phyloP scores from a whole-genome alignment of 2,888 invertebrate species.

The Drosophila antonietae region DNA sequence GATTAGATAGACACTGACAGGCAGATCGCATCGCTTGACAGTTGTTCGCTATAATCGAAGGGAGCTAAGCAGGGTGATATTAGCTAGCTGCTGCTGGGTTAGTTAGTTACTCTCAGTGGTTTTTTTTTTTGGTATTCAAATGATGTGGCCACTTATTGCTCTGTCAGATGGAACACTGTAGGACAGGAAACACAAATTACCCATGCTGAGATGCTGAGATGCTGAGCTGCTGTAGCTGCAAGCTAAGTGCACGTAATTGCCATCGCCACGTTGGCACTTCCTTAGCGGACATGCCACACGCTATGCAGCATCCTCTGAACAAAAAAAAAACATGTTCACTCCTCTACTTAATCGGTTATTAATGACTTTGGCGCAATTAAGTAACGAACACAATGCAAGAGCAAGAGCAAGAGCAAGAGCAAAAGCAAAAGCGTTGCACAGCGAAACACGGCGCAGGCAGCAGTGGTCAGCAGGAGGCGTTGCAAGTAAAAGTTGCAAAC shows the following conservation, averaged over 20 bases:
- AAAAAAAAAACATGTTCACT: constrained; percentile 18
- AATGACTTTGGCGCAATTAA: constrained; percentile 78
- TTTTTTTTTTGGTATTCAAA: constrained; percentile 1
- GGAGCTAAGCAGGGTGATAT: no score
- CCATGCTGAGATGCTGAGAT: constrained; percentile 2
- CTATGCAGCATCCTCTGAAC: constrained; percentile 44
- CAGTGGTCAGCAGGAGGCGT: constrained; percentile 41
- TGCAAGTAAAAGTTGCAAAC: constrained; percentile 70
- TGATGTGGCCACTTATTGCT: background rate
- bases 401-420: constrained; percentile 45
- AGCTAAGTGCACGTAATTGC: constrained; percentile 31
- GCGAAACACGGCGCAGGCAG: constrained; percentile 59
- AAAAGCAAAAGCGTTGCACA: constrained; percentile 44
- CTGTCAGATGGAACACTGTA: constrained; percentile 1
- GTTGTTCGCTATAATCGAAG: background rate
- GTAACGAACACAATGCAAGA: constrained; percentile 54
- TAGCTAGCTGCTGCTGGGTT: no score
- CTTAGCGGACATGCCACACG: constrained; percentile 34
- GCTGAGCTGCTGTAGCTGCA: background rate
- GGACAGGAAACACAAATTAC: constrained; percentile 60
- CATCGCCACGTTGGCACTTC: constrained; percentile 31
- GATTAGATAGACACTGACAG: constrained; percentile 24
- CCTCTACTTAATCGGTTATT: constrained; percentile 80
- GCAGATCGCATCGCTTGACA: constrained; percentile 4
- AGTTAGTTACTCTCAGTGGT: no score